phyloP scores from a whole-genome alignment of 2,797 vertebrate species.

The Psittacula echo region DNA sequence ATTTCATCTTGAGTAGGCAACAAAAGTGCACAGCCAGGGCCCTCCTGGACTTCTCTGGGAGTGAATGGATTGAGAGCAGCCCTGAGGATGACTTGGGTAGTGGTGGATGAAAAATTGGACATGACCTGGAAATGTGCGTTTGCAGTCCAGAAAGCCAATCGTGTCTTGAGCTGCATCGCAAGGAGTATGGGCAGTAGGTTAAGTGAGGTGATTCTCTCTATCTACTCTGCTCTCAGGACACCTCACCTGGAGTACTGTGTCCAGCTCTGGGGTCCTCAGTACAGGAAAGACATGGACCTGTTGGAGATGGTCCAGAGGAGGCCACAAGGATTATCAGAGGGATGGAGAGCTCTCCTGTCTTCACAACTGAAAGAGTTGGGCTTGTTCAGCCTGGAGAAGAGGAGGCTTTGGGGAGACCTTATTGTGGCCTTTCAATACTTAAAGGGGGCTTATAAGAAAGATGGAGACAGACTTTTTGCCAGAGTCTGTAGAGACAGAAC shows the following conservation, averaged over 20 bases:
- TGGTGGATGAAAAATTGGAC: neutral
- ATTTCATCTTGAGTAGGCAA: neutral
- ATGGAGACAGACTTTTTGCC: neutral
- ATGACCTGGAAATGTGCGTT: fast-evolving
- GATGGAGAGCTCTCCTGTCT: neutral
- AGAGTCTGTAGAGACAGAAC: neutral
- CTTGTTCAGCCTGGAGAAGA: neutral
- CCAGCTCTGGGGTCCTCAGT: neutral
- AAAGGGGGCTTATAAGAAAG: neutral
- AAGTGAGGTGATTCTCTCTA: neutral
- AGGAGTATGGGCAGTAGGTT: neutral
- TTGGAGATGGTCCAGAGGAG: neutral
- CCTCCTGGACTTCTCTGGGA: neutral
- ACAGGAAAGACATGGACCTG: neutral
- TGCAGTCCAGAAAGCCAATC: neutral
- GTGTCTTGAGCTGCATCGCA: neutral
- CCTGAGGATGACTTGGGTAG: fast-evolving
- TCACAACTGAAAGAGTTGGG: neutral
- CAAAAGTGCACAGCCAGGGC: fast-evolving
- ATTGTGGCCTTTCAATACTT: neutral
- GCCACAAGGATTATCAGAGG: neutral
- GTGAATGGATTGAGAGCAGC: neutral
- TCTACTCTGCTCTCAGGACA: neutral
- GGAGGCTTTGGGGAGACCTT: neutral
- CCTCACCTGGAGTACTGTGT: neutral